A percentile compares a stretch with the other conserved stretches of the same genome.
Evolutionary conservation across 64 coral and sea anemone genomes (phyloP).

Genomic region (Montipora capricornis): DNA sequence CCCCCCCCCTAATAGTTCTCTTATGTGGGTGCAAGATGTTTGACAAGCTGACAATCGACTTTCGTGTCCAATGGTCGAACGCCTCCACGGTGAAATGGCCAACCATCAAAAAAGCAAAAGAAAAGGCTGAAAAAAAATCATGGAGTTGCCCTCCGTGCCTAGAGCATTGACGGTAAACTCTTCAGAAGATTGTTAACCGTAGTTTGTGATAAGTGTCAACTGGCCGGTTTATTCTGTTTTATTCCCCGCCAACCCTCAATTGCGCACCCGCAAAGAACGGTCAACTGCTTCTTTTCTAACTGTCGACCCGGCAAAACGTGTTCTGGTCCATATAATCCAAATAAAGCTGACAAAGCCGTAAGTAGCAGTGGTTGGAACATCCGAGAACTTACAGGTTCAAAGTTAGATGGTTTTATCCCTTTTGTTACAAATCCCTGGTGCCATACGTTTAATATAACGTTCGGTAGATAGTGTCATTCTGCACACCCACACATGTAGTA

Average conservation of each 20-base stretch:
- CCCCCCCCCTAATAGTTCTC: not conserved
- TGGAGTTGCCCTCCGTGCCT: conserved; percentile 13
- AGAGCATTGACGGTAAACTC: conserved; percentile 20
- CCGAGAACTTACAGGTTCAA: conserved; percentile 16
- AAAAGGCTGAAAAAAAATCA: conserved; percentile 3
- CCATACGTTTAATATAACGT: no score
- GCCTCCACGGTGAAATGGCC: conserved; percentile 22
- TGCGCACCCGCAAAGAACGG: not conserved
- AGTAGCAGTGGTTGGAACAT: conserved; percentile 43
- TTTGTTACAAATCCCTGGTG: no score
- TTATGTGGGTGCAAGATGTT: not conserved
- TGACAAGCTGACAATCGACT: not conserved
- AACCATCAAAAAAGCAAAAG: conserved; percentile 27
- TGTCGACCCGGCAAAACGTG: conserved; percentile 44
- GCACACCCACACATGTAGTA: no score
- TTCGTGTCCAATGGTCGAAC: conserved; percentile 15
- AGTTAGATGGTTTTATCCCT: no score
- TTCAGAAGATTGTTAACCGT: not conserved
- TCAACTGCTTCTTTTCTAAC: conserved; percentile 17
- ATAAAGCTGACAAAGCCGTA: conserved; percentile 10
- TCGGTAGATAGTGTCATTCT: no score
- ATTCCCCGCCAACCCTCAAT: not conserved
- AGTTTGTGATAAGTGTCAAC: conserved; percentile 9
- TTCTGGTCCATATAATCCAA: not conserved
- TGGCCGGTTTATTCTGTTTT: conserved; percentile 38